phyloP scores from a whole-genome alignment of 2,113 vertebrate genomes.

The Chascanopsetta lugubris region DNA sequence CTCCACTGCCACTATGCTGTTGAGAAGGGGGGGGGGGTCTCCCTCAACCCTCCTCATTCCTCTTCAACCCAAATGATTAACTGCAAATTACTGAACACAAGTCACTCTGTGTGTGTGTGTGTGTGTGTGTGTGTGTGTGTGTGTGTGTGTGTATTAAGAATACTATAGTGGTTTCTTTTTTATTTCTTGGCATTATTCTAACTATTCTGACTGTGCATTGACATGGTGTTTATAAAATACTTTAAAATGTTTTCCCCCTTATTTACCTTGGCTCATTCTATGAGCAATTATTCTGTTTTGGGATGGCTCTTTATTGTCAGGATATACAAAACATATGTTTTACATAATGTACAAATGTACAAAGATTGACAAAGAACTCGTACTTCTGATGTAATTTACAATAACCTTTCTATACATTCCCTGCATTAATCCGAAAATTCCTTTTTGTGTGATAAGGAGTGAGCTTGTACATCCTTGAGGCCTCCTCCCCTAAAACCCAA shows the following conservation, averaged over 20 bases:
- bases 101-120: constrained; percentile 30
- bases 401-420: too few relatives aligned
- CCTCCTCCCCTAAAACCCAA: too few relatives aligned
- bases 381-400: too few relatives aligned
- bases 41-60: constrained; percentile 86
- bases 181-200: too few relatives aligned
- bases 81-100: constrained; percentile 86
- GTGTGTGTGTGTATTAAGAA: constrained; percentile 15
- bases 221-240: not conserved
- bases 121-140: constrained; percentile 7
- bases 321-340: too few relatives aligned
- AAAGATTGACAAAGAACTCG: too few relatives aligned
- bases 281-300: not conserved
- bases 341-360: too few relatives aligned
- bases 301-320: not conserved
- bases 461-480: too few relatives aligned
- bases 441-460: too few relatives aligned
- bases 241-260: not conserved
- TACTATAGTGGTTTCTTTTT: too few relatives aligned
- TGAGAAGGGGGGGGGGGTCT: constrained; percentile 46
- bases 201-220: not conserved
- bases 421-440: too few relatives aligned
- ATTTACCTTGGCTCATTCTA: not conserved
- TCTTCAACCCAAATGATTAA: constrained; percentile 90
- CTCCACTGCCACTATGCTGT: constrained; percentile 73